Conservation (phyloP, 2,113 vertebrate genomes). For the Dromiciops gliroides region DNA sequence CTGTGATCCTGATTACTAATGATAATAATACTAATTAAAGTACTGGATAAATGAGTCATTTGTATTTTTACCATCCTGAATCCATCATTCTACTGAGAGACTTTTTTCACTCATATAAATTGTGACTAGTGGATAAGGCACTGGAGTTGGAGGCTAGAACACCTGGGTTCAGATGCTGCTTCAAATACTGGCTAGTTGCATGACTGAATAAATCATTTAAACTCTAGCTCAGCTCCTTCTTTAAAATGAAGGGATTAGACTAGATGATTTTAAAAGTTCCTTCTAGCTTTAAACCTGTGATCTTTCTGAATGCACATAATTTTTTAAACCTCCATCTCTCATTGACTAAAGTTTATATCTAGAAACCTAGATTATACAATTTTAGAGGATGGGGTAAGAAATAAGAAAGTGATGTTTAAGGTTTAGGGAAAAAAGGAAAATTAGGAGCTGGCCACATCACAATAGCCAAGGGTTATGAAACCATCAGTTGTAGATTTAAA, state of each 20-base stretch:
- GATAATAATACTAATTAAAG: neutral
- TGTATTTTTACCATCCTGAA: neutral
- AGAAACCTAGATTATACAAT: neutral
- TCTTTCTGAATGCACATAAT: neutral
- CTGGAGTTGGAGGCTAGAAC: neutral
- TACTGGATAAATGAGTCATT: neutral
- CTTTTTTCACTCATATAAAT: neutral
- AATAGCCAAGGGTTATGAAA: neutral
- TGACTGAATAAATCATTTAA: neutral
- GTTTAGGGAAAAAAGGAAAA: neutral
- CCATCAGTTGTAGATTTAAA: neutral
- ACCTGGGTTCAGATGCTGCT: neutral
- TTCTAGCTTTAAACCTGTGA: too few relatives aligned
- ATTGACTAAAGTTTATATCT: neutral
- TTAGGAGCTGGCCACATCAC: neutral
- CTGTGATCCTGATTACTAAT: neutral
- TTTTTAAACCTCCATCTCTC: neutral
- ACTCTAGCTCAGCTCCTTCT: neutral
- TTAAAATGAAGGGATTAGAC: neutral
- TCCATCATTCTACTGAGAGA: neutral
- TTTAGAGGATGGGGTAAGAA: neutral
- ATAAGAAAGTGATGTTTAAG: neutral
- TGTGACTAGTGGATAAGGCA: neutral
- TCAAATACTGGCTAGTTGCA: neutral
- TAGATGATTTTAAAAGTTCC: neutral